Conservation (phyloP, 2,888 invertebrate species). For the Frankliniella fusca region DNA sequence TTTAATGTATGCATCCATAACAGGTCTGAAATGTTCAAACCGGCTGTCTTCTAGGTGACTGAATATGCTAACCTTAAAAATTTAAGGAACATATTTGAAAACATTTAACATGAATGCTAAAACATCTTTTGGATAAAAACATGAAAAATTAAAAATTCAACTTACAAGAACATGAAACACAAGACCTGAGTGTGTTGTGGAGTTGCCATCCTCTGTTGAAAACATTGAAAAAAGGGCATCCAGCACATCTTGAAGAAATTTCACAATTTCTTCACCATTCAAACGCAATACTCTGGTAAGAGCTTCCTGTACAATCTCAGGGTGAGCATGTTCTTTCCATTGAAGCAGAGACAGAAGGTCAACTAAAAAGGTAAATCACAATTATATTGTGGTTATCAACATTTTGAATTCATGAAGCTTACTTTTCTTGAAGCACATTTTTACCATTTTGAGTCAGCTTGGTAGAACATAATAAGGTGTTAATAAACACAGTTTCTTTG, state of each 20-base stretch:
- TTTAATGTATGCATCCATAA: slow-evolving; percentile 89
- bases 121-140: neutral
- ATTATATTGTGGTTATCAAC: neutral
- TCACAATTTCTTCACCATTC: slow-evolving; percentile 85
- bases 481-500: slow-evolving; percentile 77
- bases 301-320: slow-evolving; percentile 81
- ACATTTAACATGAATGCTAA: neutral
- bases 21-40: slow-evolving; percentile 91
- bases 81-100: neutral
- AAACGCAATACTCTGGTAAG: slow-evolving; percentile 73
- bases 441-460: slow-evolving; percentile 91
- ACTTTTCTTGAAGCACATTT: slow-evolving; percentile 27
- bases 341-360: slow-evolving; percentile 83
- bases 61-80: slow-evolving; percentile 70
- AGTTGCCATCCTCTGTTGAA: slow-evolving; percentile 86
- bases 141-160: slow-evolving; percentile 35
- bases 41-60: slow-evolving; percentile 83
- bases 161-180: slow-evolving; percentile 82
- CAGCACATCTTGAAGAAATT: slow-evolving; percentile 89
- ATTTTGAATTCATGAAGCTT: slow-evolving; percentile 4
- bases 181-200: slow-evolving; percentile 81
- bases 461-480: slow-evolving; percentile 87
- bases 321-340: slow-evolving; percentile 75
- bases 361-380: slow-evolving; percentile 50
- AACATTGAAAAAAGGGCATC: slow-evolving; percentile 92